phyloP scores from a whole-genome alignment of 2,888 invertebrate genomes.

The Lepidocyrtinus sp. region DNA sequence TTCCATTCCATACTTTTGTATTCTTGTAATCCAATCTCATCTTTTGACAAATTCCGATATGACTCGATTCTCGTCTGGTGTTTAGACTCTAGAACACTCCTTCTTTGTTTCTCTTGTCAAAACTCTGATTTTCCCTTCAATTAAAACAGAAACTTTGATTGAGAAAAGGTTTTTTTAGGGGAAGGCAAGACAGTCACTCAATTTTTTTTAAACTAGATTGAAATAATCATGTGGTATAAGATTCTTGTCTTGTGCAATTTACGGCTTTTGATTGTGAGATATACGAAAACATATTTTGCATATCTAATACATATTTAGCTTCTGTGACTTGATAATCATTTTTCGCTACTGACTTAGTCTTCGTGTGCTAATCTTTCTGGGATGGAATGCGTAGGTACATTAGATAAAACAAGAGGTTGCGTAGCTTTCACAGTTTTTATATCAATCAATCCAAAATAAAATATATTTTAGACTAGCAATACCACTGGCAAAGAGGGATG shows the following conservation, averaged over 20 bases:
- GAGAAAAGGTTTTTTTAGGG: background rate
- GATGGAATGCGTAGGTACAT: slow-evolving; percentile 49
- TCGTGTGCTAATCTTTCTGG: slow-evolving; percentile 16
- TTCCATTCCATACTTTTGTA: background rate
- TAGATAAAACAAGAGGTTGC: background rate
- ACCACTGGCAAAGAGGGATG: no score
- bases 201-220: background rate
- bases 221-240: background rate
- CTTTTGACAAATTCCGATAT: background rate
- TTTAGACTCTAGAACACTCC: no score
- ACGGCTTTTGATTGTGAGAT: slow-evolving; percentile 6
- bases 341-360: slow-evolving; percentile 12
- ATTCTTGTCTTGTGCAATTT: slow-evolving; percentile 51
- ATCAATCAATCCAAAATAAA: no score
- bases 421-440: background rate
- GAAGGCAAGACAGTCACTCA: background rate
- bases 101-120: slow-evolving; percentile 1
- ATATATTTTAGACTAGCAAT: no score
- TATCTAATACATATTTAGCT: slow-evolving; percentile 4
- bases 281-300: slow-evolving; percentile 8
- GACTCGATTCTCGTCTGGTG: no score
- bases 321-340: slow-evolving; percentile 4
- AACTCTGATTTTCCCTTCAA: background rate
- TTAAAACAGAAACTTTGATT: background rate
- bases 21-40: background rate